These are phyloP conservation scores for Anarrhichthys ocellatus DNA, from an alignment of 2,113 vertebrate genomes.

Conservation along the genomic window DNA sequence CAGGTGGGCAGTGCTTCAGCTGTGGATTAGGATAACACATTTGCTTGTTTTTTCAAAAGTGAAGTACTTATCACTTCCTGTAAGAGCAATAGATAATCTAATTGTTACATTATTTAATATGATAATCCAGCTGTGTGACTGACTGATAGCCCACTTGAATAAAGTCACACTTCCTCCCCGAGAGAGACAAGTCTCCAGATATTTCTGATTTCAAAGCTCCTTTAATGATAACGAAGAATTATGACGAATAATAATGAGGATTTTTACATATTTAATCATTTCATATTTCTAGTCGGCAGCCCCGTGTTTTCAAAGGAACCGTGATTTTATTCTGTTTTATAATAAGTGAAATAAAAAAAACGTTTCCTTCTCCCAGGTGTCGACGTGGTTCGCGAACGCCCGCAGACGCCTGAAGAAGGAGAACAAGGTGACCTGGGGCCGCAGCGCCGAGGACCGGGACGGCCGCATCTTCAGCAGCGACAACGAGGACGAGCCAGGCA, in stretches of 20 bases:
- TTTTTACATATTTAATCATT: neutral
- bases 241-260: neutral
- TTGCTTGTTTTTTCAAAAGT: neutral
- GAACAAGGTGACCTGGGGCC: constrained; percentile 97
- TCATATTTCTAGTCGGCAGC: no score
- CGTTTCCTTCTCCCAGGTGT: constrained; percentile 81
- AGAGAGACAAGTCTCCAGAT: constrained; percentile 1
- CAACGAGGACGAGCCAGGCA: constrained; percentile 88
- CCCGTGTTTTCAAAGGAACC: neutral
- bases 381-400: constrained; percentile 96
- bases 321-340: constrained; percentile 1
- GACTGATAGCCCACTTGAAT: neutral
- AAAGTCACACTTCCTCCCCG: neutral
- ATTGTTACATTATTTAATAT: neutral
- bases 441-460: constrained; percentile 95
- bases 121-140: neutral
- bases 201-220: neutral
- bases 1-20: constrained; percentile 82
- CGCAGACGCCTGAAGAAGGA: constrained; percentile 94
- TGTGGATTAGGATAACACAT: neutral
- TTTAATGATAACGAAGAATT: neutral
- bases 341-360: neutral
- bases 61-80: neutral
- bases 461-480: constrained; percentile 95
- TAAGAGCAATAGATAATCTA: neutral